A percentile compares a stretch with the other conserved stretches of the same genome.
These are phyloP conservation scores for Babylonia areolata DNA, from an alignment of 1,140 invertebrate genomes.

Conservation along the genomic window DNA sequence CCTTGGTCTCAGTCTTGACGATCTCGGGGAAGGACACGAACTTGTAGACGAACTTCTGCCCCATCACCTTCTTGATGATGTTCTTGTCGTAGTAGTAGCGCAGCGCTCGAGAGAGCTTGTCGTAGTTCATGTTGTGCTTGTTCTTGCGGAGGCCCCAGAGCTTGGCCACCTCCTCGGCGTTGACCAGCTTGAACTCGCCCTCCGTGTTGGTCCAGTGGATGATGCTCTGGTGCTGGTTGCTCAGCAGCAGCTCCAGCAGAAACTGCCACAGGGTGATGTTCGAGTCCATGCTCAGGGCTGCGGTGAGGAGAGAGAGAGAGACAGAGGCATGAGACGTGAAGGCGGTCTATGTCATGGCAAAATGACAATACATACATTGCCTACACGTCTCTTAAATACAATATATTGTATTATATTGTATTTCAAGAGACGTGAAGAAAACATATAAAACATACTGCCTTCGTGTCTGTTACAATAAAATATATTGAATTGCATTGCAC, in stretches of 20 bases:
- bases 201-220: conserved; percentile 99
- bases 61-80: conserved; percentile 94
- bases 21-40: conserved; percentile 88
- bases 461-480: too few species aligned
- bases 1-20: conserved; percentile 79
- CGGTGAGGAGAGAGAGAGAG: background rate
- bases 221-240: conserved; percentile 95
- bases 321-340: too few species aligned
- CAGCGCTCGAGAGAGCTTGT: conserved; percentile 95
- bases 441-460: too few species aligned
- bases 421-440: too few species aligned
- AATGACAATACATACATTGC: too few species aligned
- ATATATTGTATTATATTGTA: too few species aligned
- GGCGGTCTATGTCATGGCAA: too few species aligned
- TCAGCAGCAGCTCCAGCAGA: conserved; percentile 83
- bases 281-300: conserved; percentile 64
- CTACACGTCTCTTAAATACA: too few species aligned
- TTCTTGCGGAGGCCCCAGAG: conserved; percentile 98
- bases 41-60: conserved; percentile 98
- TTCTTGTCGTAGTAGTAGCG: conserved; percentile 99
- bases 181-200: conserved; percentile 98
- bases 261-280: conserved; percentile 76
- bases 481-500: too few species aligned
- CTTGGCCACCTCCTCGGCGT: conserved; percentile 97
- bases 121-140: conserved; percentile 99